Conservation (phyloP, 2,888 invertebrate species). For the Gastracanthus pulcherrimus region DNA sequence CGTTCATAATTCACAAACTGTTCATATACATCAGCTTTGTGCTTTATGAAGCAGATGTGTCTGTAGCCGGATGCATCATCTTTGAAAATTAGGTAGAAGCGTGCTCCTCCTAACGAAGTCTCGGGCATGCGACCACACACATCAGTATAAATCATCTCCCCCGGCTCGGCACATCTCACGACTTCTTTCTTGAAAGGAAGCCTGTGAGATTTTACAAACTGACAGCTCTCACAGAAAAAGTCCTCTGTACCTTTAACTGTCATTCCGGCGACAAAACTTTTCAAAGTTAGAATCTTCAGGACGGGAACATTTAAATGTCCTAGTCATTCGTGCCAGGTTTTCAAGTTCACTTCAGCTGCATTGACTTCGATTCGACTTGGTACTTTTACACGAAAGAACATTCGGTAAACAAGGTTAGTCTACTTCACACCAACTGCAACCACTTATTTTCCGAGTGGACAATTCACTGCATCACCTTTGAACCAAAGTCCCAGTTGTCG, state of each 20-base stretch:
- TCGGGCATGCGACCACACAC: not conserved
- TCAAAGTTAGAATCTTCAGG: not conserved
- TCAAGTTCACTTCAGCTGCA: not conserved
- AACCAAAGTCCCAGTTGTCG: slow-evolving; percentile 56
- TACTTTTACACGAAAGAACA: slow-evolving; percentile 52
- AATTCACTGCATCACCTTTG: slow-evolving; percentile 36
- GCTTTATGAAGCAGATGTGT: not conserved
- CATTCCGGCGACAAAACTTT: not conserved
- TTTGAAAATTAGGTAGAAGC: not conserved
- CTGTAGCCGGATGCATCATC: not conserved
- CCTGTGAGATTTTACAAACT: not conserved
- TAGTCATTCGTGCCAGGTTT: slow-evolving; percentile 56
- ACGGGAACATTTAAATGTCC: slow-evolving; percentile 48
- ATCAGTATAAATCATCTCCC: not conserved
- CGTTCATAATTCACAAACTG: slow-evolving; percentile 36
- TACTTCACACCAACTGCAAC: slow-evolving; percentile 58
- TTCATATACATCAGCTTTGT: slow-evolving; percentile 53
- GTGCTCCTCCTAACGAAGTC: not conserved
- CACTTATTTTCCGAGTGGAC: slow-evolving; percentile 19
- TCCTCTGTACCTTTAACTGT: not conserved
- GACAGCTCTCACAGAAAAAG: not conserved
- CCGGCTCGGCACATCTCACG: not conserved
- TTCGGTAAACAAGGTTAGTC: slow-evolving; percentile 59
- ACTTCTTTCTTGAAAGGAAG: not conserved
- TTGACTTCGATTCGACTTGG: slow-evolving; percentile 16